These are phyloP conservation scores for Austrolebias charrua DNA, from an alignment of 2,797 vertebrate genomes.

Conservation along the genomic window DNA sequence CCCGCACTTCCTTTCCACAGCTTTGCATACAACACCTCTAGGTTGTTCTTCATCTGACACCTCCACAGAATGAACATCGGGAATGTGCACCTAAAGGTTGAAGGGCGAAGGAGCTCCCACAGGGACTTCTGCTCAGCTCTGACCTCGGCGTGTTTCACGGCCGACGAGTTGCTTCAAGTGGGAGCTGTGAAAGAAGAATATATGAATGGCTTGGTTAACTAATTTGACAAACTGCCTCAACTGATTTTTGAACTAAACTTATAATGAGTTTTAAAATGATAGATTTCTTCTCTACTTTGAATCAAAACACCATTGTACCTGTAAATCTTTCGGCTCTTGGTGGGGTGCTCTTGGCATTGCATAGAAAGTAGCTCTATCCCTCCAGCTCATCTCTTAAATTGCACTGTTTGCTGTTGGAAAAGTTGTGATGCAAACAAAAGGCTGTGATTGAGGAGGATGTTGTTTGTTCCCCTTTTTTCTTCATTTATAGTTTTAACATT, in stretches of 20 bases:
- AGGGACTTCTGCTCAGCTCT: slow-evolving; percentile 57
- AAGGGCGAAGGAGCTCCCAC: slow-evolving; percentile 54
- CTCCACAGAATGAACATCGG: slow-evolving; percentile 65
- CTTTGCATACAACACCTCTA: slow-evolving; percentile 60
- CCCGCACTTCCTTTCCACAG: slow-evolving; percentile 36
- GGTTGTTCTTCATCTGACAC: slow-evolving; percentile 62
- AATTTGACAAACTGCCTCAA: not conserved
- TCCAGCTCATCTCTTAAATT: not conserved
- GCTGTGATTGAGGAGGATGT: no score
- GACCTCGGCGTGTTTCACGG: slow-evolving; percentile 54
- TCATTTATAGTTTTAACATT: no score
- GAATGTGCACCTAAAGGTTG: slow-evolving; percentile 66
- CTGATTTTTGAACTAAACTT: not conserved
- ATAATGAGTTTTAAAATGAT: not conserved
- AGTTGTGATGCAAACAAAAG: not conserved
- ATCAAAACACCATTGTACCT: not conserved
- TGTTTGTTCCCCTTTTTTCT: no score
- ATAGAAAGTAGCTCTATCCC: not conserved
- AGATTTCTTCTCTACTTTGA: not conserved
- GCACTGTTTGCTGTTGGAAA: not conserved
- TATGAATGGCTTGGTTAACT: not conserved
- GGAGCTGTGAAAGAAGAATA: slow-evolving; percentile 1
- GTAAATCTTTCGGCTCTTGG: not conserved
- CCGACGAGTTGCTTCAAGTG: slow-evolving; percentile 27
- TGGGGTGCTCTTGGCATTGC: not conserved